These are phyloP conservation scores for Macquaria australasica DNA, from an alignment of 2,113 vertebrate species.

Conservation along the genomic window DNA sequence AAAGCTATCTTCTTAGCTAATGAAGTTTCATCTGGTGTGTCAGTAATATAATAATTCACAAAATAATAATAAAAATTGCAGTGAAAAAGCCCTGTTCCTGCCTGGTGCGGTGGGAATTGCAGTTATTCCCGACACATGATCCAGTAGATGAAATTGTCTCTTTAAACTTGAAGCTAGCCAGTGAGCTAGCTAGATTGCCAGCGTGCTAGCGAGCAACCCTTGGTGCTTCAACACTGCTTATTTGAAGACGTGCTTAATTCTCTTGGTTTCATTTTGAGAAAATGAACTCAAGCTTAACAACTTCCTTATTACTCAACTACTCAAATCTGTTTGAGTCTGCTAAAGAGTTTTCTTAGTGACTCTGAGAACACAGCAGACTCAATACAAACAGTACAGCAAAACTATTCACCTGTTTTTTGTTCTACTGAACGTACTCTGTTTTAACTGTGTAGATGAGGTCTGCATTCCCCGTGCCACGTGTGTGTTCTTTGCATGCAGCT, in stretches of 20 bases:
- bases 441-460: background rate
- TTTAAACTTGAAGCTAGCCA: background rate
- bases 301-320: background rate
- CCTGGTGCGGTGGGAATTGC: too few relatives aligned
- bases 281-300: background rate
- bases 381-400: background rate
- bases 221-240: background rate
- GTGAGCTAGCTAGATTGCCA: background rate
- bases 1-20: too few relatives aligned
- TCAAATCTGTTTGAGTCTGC: background rate
- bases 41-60: too few relatives aligned
- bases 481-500: constrained; percentile 26
- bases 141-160: background rate
- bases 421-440: background rate
- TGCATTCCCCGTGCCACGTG: constrained; percentile 21
- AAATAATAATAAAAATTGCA: too few relatives aligned
- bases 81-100: too few relatives aligned
- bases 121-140: too few relatives aligned
- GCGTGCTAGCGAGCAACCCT: background rate
- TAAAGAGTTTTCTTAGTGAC: background rate
- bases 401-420: background rate
- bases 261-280: background rate
- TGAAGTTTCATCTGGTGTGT: too few relatives aligned
- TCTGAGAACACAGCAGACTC: background rate
- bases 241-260: background rate